phyloP scores from a whole-genome alignment of 1,140 invertebrate species.

The Brachionus asplanchnoidis region DNA sequence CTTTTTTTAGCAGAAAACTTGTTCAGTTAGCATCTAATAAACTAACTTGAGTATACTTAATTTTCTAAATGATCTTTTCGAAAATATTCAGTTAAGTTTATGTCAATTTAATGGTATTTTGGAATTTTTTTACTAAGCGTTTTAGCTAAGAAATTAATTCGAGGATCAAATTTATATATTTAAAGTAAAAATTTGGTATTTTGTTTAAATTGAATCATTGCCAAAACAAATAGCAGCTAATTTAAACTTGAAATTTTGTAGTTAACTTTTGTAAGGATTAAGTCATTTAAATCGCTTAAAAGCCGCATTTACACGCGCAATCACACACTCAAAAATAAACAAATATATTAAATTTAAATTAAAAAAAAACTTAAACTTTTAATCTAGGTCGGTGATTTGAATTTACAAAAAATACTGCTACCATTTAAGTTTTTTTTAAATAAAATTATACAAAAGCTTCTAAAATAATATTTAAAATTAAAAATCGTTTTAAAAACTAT shows the following conservation, averaged over 20 bases:
- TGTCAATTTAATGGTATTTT: slow-evolving; percentile 21
- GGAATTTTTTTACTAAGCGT: not conserved
- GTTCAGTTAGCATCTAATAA: not conserved
- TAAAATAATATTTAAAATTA: not conserved
- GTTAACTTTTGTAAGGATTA: not conserved
- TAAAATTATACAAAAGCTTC: not conserved
- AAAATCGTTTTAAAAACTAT: not conserved
- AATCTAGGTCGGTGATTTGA: not conserved
- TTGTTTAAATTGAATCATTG: not conserved
- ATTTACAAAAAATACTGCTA: not conserved
- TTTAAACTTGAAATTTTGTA: not conserved
- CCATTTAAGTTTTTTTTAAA: not conserved
- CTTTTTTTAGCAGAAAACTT: not conserved
- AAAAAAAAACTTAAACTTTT: not conserved
- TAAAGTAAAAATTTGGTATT: not conserved
- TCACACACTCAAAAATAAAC: not conserved
- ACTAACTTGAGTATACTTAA: not conserved
- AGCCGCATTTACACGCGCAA: not conserved
- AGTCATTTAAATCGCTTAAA: not conserved
- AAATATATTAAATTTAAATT: not conserved
- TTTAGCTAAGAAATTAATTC: not conserved
- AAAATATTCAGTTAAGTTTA: not conserved
- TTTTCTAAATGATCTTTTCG: not conserved
- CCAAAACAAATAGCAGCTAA: not conserved
- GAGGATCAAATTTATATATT: not conserved